Evolutionary conservation across 2,888 invertebrate species (phyloP).

Genomic region (Sclerodermus sp.): DNA sequence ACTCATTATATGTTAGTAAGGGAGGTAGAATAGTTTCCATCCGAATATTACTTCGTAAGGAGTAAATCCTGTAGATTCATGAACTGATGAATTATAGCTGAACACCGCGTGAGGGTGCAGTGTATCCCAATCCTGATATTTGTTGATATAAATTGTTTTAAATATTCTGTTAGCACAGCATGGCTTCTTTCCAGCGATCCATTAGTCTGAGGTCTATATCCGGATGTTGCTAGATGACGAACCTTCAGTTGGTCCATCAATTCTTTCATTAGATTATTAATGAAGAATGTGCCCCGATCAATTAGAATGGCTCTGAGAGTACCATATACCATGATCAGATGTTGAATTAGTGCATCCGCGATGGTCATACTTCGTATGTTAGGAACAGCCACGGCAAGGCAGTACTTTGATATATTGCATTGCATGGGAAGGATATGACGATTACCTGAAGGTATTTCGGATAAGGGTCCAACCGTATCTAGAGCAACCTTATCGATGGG

Average conservation of each 20-base stretch:
- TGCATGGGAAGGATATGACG: conserved; percentile 22
- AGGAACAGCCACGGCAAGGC: conserved; percentile 7
- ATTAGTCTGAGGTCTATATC: conserved; percentile 2
- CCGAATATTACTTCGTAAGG: conserved; percentile 3
- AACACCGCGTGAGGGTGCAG: neutral
- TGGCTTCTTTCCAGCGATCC: conserved; percentile 6
- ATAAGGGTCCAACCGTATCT: conserved; percentile 23
- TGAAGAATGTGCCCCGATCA: too few species aligned
- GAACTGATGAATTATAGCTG: neutral
- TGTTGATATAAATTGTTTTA: neutral
- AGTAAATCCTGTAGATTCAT: conserved; percentile 4
- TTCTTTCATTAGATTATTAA: too few species aligned
- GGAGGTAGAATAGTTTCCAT: too few species aligned
- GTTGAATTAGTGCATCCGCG: conserved; percentile 9
- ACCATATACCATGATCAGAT: conserved; percentile 21
- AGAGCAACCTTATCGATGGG: conserved; percentile 21
- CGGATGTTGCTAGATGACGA: neutral
- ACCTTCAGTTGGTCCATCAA: neutral
- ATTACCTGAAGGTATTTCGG: conserved; percentile 13
- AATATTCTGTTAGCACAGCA: conserved; percentile 1
- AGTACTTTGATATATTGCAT: conserved; percentile 12
- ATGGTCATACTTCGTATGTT: conserved; percentile 19
- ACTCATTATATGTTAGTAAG: too few species aligned
- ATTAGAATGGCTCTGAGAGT: conserved; percentile 4
- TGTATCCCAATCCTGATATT: too few species aligned